These are phyloP conservation scores for Agrilus planipennis DNA, from an alignment of 1,140 invertebrate genomes.

Conservation along the genomic window DNA sequence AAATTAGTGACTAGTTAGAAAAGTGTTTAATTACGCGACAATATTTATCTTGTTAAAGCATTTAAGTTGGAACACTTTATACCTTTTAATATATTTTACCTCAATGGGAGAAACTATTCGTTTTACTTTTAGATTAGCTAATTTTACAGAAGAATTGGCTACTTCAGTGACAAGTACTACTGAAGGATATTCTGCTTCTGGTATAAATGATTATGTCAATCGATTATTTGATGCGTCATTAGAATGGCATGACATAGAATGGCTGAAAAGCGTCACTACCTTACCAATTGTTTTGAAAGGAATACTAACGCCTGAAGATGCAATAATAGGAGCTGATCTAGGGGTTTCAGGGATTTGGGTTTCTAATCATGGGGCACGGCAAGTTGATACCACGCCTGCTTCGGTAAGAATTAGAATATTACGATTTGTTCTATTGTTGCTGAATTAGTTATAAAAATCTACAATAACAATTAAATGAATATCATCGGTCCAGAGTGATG, in stretches of 20 bases:
- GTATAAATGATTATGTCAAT: constrained; percentile 62
- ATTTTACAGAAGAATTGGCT: constrained; percentile 50
- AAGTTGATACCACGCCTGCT: constrained; percentile 74
- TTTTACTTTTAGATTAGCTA: constrained; percentile 52
- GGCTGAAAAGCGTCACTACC: constrained; percentile 67
- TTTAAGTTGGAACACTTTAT: no score
- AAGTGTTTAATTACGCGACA: no score
- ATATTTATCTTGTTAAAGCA: background rate
- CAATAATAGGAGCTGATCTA: constrained; percentile 55
- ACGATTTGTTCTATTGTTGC: no score
- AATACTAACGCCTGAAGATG: constrained; percentile 78
- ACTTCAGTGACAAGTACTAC: constrained; percentile 42
- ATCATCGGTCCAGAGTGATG: no score
- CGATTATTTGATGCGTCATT: constrained; percentile 65
- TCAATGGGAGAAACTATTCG: constrained; percentile 15
- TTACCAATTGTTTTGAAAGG: constrained; percentile 86
- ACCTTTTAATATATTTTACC: constrained; percentile 12
- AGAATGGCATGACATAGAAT: constrained; percentile 73
- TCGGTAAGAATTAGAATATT: constrained; percentile 43
- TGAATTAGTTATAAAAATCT: background rate
- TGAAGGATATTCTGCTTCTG: constrained; percentile 50
- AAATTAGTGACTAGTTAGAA: no score
- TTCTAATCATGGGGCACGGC: constrained; percentile 85
- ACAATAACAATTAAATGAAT: no score
- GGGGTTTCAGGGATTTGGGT: constrained; percentile 73